Evolutionary conservation across 2,113 vertebrate genomes (phyloP), one percentile per base, ranked within the genome.

Genomic region (Anhinga rufa): DNA sequence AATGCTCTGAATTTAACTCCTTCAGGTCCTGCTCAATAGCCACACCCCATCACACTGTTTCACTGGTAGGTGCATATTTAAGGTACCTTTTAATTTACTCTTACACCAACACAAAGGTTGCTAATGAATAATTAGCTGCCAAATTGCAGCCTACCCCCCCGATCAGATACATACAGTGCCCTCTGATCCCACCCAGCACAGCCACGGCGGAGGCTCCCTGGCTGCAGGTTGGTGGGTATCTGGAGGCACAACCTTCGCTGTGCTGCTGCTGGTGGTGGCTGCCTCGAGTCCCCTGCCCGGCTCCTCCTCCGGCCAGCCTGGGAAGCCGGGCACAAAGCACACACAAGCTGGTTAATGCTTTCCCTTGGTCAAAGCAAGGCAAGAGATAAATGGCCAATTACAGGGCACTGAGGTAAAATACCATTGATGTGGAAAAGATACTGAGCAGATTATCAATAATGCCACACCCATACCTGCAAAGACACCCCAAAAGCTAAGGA

Each of bases 131-230:
- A 28, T 4, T 8, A 38, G 16, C 24, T 20, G 36, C 15, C n/a
- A 6, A 9, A 25, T 0, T 0, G 29, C 51, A 54, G 69, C 64
- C 58, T 28, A 36, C 12, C 11, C 14, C 36, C 9, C 13, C 9
- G 9, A 2, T 12, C 20, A 16, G n/a, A 1, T 13, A 9, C 0
- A 7, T 0, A 3, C 21, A 12, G 31, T 3, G 28, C 34, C 29
- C n/a, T 32, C 54, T 4, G 19, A 1, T 38, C 49, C 2, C 46
- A 7, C 9, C 15, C 32, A 1, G n/a, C 34, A 11, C 15, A 6
- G 46, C 62, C 5, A 0, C 9, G 49, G 51, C 7, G 3, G 51
- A 29, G 19, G 12, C 17, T 36, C 38, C n/a, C 21, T 1, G 1
- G 38, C 40, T 9, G 1, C 24, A 36, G 31, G 7, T 3, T 1